Evolutionary conservation across 2,888 invertebrate species (phyloP).

Genomic region (Orthosia gracilis): DNA sequence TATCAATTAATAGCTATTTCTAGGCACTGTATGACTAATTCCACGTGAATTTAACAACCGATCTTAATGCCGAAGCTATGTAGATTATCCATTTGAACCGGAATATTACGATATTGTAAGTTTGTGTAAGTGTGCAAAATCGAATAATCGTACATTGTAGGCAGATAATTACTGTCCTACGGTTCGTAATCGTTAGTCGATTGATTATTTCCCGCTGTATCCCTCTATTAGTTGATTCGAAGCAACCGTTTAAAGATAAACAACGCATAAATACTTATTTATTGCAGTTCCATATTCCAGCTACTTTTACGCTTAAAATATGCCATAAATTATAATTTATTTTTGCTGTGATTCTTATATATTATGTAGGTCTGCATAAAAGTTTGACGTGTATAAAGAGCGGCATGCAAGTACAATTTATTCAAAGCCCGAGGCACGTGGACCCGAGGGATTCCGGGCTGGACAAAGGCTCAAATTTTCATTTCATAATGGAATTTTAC

Average conservation of each 20-base stretch:
- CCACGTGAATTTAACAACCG: conserved; percentile 52
- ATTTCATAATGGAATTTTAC: conserved; percentile 73
- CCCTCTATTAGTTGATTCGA: conserved; percentile 38
- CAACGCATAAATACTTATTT: conserved; percentile 34
- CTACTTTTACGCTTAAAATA: conserved; percentile 51
- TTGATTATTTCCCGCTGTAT: conserved; percentile 46
- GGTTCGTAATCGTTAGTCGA: conserved; percentile 37
- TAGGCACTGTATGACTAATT: conserved; percentile 62
- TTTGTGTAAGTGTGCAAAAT: conserved; percentile 48
- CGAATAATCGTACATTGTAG: conserved; percentile 55
- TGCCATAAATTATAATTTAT: conserved; percentile 40
- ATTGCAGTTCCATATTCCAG: conserved; percentile 8
- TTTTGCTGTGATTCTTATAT: conserved; percentile 33
- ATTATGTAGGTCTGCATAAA: conserved; percentile 35
- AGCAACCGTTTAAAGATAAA: conserved; percentile 20
- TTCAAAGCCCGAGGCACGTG: conserved; percentile 72
- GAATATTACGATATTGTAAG: conserved; percentile 50
- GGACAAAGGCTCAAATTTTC: conserved; percentile 78
- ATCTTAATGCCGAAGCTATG: conserved; percentile 50
- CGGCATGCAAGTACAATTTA: conserved; percentile 72
- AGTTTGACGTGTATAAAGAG: conserved; percentile 38
- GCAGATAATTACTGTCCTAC: conserved; percentile 50
- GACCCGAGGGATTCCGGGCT: conserved; percentile 68
- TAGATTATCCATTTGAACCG: conserved; percentile 49
- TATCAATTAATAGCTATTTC: conserved; percentile 66